These are phyloP conservation scores for Tonatia bakeri DNA, from an alignment of 2,113 vertebrate genomes.

Conservation along the genomic window DNA sequence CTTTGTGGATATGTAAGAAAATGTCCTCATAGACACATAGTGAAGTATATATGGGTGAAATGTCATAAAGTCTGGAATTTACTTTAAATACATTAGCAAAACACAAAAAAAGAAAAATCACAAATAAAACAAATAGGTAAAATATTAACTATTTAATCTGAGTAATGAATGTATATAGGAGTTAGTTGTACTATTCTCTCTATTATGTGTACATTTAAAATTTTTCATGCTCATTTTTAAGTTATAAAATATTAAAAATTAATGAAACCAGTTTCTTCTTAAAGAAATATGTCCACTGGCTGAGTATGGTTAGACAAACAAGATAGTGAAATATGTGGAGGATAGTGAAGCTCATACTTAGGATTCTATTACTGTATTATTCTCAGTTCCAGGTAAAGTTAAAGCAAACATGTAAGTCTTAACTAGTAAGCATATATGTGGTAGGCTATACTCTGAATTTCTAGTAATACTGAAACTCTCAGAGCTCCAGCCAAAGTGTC, in stretches of 20 bases:
- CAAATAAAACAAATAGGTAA: background rate
- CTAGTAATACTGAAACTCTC: background rate
- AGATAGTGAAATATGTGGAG: background rate
- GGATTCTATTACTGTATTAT: background rate
- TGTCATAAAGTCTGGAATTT: background rate
- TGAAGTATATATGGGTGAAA: background rate
- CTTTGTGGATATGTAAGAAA: background rate
- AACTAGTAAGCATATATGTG: background rate
- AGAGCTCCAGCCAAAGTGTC: background rate
- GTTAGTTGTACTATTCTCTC: background rate
- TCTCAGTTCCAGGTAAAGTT: background rate
- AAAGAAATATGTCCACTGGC: background rate
- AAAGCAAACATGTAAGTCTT: background rate
- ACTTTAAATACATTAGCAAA: background rate
- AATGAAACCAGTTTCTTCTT: background rate
- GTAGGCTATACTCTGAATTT: background rate
- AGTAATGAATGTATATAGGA: background rate
- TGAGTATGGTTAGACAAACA: background rate
- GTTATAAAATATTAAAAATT: background rate
- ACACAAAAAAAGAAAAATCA: background rate
- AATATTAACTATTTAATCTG: background rate
- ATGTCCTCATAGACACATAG: background rate
- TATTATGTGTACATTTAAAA: background rate
- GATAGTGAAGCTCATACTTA: background rate
- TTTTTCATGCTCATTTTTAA: background rate